Evolutionary conservation across 1,140 invertebrate species (phyloP), one percentile per base, ranked within the genome.

Genomic region (Drosophila asahinai): DNA sequence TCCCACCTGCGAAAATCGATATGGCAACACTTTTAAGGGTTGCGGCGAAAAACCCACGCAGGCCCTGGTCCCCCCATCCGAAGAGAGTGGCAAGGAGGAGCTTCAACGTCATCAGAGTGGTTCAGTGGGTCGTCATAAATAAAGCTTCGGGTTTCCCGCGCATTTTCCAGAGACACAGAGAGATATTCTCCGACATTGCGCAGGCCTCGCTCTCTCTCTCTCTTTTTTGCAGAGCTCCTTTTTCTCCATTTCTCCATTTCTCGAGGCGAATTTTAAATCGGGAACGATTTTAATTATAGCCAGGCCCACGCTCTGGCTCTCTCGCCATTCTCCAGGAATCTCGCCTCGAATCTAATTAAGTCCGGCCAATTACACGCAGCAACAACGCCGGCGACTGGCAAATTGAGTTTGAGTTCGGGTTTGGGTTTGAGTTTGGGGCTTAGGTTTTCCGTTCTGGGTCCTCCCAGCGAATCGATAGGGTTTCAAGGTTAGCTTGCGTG

Each of bases 1-100:
- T 43, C 40, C 43, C 40, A 47, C 43, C 33, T 15, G 30, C 9
- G 72, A 90, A 89, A 90, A 90, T 90, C 86, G 79, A 90, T 90
- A 90, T 80, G 81, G 75, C 86, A 86, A 90, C 86, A 86, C 81
- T 90, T 89, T 90, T 84, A 90, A 90, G 86, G 86, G 86, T 90
- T 90, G 86, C 86, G 81, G 86, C 86, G 86, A 90, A 84, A 87
- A 83, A 64, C 64, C 47, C 68, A 66, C 81, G 55, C 67, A 86
- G 75, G 15, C 55, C 64, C 67, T 51, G 36, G 25, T 52, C 38
- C 27, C 12, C 11, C 30, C 12, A 9, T 15, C 49, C 17, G 43
- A 54, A 19, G 12, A 60, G 48, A 36, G 15, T 25, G 43, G 27
- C 38, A 62, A 62, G 48, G 52, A 47, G 62, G 55, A 47, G 65